A percentile compares a stretch with the other conserved stretches of the same genome.
Evolutionary conservation across 2,888 invertebrate species (phyloP).

Genomic region (Lasioglossum vierecki): DNA sequence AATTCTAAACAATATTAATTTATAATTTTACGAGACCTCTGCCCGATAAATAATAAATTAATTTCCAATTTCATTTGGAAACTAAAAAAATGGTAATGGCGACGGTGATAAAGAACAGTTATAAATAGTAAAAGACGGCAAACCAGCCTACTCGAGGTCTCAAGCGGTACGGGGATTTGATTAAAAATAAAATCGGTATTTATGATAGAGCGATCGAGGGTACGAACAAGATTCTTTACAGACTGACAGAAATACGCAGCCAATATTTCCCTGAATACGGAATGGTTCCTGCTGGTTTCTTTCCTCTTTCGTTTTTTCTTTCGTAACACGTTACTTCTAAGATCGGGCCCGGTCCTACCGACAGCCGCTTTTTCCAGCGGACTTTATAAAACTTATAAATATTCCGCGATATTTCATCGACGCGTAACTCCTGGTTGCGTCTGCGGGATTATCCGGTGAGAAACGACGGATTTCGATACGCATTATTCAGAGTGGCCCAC

Average conservation of each 20-base stretch:
- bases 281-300: constrained; percentile 12
- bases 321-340: constrained; percentile 17
- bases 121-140: neutral
- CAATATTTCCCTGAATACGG: constrained; percentile 1
- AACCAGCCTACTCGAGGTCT: neutral
- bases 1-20: neutral
- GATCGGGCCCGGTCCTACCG: neutral
- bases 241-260: constrained; percentile 11
- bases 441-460: constrained; percentile 38
- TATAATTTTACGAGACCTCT: neutral
- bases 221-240: neutral
- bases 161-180: neutral
- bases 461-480: constrained; percentile 27
- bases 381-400: constrained; percentile 30
- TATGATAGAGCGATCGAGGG: constrained; percentile 5
- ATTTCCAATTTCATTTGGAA: neutral
- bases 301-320: constrained; percentile 4
- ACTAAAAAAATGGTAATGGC: neutral
- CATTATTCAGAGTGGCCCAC: constrained; percentile 19
- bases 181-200: constrained; percentile 14
- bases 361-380: neutral
- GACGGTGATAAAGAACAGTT: neutral
- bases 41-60: constrained; percentile 2
- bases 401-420: constrained; percentile 20
- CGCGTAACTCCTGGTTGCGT: constrained; percentile 22